Percentiles rank a stretch among this genome's conserved stretches.
Conservation (phyloP, 2,888 invertebrate genomes). For the Leptura quadrifasciata region DNA sequence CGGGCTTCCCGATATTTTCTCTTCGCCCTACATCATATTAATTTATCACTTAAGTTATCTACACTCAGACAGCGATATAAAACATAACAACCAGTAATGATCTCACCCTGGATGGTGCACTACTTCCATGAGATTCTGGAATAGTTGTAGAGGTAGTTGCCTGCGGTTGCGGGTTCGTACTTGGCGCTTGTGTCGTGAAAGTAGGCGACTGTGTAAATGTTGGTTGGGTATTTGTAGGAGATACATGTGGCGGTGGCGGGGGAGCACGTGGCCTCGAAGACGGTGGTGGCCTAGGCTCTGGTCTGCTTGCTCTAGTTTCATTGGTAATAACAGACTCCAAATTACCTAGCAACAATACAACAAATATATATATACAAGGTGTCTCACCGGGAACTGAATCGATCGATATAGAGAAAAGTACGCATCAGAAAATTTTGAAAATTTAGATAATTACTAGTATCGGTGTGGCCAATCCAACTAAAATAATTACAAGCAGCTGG, state of each 20-base stretch:
- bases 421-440: no score
- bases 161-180: constrained; percentile 19
- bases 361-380: not conserved
- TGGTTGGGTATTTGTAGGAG: constrained; percentile 13
- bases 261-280: constrained; percentile 17
- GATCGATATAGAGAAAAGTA: no score
- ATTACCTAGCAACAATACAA: constrained; percentile 58
- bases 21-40: constrained; percentile 34
- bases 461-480: no score
- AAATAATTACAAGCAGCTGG: no score
- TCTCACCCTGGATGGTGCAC: constrained; percentile 3
- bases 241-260: constrained; percentile 18
- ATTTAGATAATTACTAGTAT: no score
- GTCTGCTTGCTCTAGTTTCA: constrained; percentile 42
- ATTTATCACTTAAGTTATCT: not conserved
- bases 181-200: not conserved
- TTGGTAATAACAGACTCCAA: constrained; percentile 60
- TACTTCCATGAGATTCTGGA: constrained; percentile 20
- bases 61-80: not conserved
- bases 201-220: constrained; percentile 9
- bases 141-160: constrained; percentile 55
- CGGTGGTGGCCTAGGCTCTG: constrained; percentile 25
- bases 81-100: not conserved
- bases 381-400: no score
- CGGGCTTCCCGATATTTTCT: constrained; percentile 57